Evolutionary conservation across 2,888 invertebrate genomes (phyloP).

Genomic region (Drosophila paucipuncta): DNA sequence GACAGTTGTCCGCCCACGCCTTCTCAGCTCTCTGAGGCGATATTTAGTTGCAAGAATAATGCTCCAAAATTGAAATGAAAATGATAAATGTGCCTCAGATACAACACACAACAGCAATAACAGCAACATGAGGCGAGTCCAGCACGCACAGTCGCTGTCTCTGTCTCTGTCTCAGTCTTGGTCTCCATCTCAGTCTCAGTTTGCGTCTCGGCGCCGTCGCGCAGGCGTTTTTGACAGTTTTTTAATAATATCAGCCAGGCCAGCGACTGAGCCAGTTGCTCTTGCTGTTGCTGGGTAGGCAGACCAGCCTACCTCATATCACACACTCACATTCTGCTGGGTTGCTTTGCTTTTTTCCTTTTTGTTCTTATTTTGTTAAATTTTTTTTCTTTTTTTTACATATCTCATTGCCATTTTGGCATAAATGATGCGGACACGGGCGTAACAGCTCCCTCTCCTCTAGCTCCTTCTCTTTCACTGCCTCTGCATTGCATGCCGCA

Average conservation of each 20-base stretch:
- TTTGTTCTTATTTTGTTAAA: conserved; percentile 31
- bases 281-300: conserved; percentile 47
- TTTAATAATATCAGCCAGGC: conserved; percentile 76
- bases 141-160: conserved; percentile 67
- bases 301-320: conserved; percentile 72
- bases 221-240: conserved; percentile 81
- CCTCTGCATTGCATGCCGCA: conserved; percentile 75
- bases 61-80: conserved; percentile 78
- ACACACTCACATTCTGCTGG: conserved; percentile 43
- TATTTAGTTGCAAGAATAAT: conserved; percentile 77
- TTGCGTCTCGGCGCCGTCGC: conserved; percentile 60
- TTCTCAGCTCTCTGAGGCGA: conserved; percentile 38
- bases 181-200: conserved; percentile 27
- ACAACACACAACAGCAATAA: conserved; percentile 43
- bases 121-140: conserved; percentile 34
- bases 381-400: conserved; percentile 34
- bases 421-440: conserved; percentile 77
- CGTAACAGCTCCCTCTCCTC: conserved; percentile 52
- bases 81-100: conserved; percentile 80
- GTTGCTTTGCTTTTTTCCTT: conserved; percentile 21
- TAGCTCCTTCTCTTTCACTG: conserved; percentile 36
- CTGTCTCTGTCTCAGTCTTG: conserved; percentile 40
- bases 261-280: conserved; percentile 31
- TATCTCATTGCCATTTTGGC: conserved; percentile 78
- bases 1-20: conserved; percentile 81